A percentile compares a stretch with the other conserved stretches of the same genome.
Conservation (phyloP, 2,888 invertebrate species). For the Podotricha telesiphe region DNA sequence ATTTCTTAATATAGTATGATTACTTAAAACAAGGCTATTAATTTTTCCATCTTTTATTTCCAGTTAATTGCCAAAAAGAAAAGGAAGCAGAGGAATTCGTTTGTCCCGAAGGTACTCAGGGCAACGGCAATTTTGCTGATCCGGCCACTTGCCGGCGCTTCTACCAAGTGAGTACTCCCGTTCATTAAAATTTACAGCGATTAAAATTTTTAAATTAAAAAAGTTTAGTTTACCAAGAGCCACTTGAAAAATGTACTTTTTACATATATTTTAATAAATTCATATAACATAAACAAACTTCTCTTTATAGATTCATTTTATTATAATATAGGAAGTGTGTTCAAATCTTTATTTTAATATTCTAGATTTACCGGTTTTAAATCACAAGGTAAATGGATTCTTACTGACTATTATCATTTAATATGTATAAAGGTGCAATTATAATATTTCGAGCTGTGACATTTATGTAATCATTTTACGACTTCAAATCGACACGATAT, state of each 20-base stretch:
- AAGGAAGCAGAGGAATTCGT: conserved; percentile 87
- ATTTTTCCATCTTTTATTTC: conserved; percentile 48
- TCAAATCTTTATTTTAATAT: conserved; percentile 3
- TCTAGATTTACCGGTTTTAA: conserved; percentile 42
- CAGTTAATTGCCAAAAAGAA: conserved; percentile 67
- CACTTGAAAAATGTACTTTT: background rate
- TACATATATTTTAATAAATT: background rate
- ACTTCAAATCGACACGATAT: background rate
- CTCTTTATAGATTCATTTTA: background rate
- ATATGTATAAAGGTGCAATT: conserved; percentile 34
- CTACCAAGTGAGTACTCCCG: conserved; percentile 88
- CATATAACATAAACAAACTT: background rate
- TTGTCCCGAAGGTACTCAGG: conserved; percentile 90
- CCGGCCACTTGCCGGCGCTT: conserved; percentile 94
- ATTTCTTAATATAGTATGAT: conserved; percentile 1
- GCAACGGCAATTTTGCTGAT: conserved; percentile 95
- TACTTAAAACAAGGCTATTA: conserved; percentile 1
- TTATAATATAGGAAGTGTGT: background rate
- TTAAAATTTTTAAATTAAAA: conserved; percentile 30
- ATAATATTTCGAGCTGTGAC: conserved; percentile 29
- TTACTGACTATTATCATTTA: conserved; percentile 40
- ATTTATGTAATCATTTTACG: conserved; percentile 15
- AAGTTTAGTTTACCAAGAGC: conserved; percentile 8
- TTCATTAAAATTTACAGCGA: conserved; percentile 37
- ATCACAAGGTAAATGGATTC: conserved; percentile 40